Evolutionary conservation across 2,797 vertebrate species (phyloP), one percentile per base, ranked within the genome.

Genomic region (Botia kubotai): DNA sequence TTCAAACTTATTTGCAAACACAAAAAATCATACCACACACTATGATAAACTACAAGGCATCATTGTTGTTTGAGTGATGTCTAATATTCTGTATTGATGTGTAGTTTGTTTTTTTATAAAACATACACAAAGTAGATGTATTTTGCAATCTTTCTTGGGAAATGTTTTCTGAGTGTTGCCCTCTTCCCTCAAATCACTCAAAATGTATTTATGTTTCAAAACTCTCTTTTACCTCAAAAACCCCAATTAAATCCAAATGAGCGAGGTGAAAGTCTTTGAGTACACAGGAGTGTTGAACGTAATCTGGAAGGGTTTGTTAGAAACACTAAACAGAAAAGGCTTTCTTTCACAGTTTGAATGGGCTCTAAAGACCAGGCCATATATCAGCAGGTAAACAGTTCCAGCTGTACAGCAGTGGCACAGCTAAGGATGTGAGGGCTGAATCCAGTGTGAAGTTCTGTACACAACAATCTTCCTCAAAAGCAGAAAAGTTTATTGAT

Each of bases 241-340:
- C 55, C 19, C 29, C 73, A 80, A 66, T 72, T 71, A 75, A 75
- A 2, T n/a, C 55, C 52, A 75, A 79, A 72, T 6, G 23, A 72
- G 58, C 26, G 26, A 72, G 6, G 43, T 71, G 68, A 71, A 83
- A 78, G 36, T 2, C 26, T 36, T 72, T 55, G n/a, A 58, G 81
- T 76, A 75, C 75, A 70, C 68, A 72, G 29, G 62, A 70, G 73
- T 82, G 82, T 74, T 89, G 89, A 87, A 89, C 88, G 85, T 89
- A 93, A 91, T 81, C 91, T 92, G 90, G 89, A 84, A 89, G 83
- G 90, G 85, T 93, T 91, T 91, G 91, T 81, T 73, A 73, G 65
- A 50, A 83, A 79, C 72, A 86, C 46, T 70, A 92, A 90, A 93
- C 93, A 93, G 93, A 94, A 93, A 91, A 87, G 89, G 84, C 87